These are phyloP conservation scores for Acanthochromis polyacanthus DNA, from an alignment of 2,113 vertebrate species.

Conservation along the genomic window DNA sequence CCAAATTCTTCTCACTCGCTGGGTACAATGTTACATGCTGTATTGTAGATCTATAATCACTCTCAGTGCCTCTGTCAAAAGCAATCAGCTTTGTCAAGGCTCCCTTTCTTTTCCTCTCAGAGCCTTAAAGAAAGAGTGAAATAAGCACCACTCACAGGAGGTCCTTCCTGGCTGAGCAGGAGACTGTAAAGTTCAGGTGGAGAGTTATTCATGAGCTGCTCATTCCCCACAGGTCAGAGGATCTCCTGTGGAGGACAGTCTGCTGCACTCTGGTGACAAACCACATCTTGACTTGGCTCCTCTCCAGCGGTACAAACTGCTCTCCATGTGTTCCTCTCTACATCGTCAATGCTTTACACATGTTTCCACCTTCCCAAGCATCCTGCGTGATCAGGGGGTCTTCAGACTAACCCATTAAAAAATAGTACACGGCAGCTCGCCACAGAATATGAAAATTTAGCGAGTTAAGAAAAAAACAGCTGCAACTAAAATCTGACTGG, in stretches of 20 bases:
- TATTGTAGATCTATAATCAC: slow-evolving; percentile 48
- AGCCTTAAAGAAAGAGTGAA: slow-evolving; percentile 7
- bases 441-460: too few species aligned
- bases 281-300: slow-evolving; percentile 35
- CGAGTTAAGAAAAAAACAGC: too few species aligned
- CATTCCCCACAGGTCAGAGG: slow-evolving; percentile 32
- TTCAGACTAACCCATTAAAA: neutral
- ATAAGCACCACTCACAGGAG: neutral
- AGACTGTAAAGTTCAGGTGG: slow-evolving; percentile 22
- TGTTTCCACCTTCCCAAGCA: slow-evolving; percentile 61
- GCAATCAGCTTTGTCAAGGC: slow-evolving; percentile 23
- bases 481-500: too few species aligned
- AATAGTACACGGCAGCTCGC: too few species aligned
- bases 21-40: slow-evolving; percentile 36
- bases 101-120: slow-evolving; percentile 7
- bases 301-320: slow-evolving; percentile 34
- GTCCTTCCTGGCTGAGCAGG: slow-evolving; percentile 7
- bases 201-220: slow-evolving; percentile 33
- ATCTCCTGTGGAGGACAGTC: slow-evolving; percentile 23
- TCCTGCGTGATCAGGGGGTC: slow-evolving; percentile 29
- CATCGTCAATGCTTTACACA: slow-evolving; percentile 33
- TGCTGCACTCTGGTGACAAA: slow-evolving; percentile 28
- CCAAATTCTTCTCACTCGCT: slow-evolving; percentile 32
- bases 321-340: slow-evolving; percentile 40
- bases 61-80: slow-evolving; percentile 59